These are phyloP conservation scores for Boulengeromyrus knoepffleri DNA, from an alignment of 2,113 vertebrate genomes.

Conservation along the genomic window DNA sequence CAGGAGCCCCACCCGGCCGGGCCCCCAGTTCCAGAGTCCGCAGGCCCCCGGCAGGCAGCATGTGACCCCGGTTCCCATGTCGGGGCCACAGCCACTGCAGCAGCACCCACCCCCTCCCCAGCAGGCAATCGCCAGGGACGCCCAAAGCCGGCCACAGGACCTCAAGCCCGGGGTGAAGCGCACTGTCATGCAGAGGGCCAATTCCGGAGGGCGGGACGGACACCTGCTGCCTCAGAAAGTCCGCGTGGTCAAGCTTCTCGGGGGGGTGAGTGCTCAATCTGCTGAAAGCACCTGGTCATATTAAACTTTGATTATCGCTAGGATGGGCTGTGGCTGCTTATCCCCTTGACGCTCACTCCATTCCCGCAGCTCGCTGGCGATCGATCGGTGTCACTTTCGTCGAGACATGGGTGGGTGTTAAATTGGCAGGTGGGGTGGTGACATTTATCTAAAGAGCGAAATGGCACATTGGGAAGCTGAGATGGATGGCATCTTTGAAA, in stretches of 20 bases:
- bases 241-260: slow-evolving; percentile 84
- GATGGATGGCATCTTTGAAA: slow-evolving; percentile 46
- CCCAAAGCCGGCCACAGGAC: slow-evolving; percentile 58
- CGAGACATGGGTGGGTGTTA: slow-evolving; percentile 29
- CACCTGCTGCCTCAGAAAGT: slow-evolving; percentile 80
- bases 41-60: slow-evolving; percentile 30
- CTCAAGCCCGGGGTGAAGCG: slow-evolving; percentile 74
- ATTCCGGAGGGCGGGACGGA: slow-evolving; percentile 58
- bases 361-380: not conserved
- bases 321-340: not conserved
- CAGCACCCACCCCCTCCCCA: slow-evolving; percentile 31
- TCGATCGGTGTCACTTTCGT: slow-evolving; percentile 9
- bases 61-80: slow-evolving; percentile 32
- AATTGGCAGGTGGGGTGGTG: slow-evolving; percentile 38
- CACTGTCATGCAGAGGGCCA: slow-evolving; percentile 89
- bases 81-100: slow-evolving; percentile 19
- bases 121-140: slow-evolving; percentile 30
- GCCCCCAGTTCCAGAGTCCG: slow-evolving; percentile 43
- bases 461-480: slow-evolving; percentile 47
- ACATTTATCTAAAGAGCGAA: slow-evolving; percentile 54
- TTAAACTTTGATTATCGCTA: not conserved
- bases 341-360: slow-evolving; percentile 10
- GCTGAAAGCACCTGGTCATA: not conserved
- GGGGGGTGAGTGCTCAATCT: slow-evolving; percentile 72
- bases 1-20: slow-evolving; percentile 45